Percentiles rank a stretch among this genome's conserved stretches.
These are phyloP conservation scores for Mirounga angustirostris DNA, from an alignment of 2,113 vertebrate genomes.

Conservation along the genomic window DNA sequence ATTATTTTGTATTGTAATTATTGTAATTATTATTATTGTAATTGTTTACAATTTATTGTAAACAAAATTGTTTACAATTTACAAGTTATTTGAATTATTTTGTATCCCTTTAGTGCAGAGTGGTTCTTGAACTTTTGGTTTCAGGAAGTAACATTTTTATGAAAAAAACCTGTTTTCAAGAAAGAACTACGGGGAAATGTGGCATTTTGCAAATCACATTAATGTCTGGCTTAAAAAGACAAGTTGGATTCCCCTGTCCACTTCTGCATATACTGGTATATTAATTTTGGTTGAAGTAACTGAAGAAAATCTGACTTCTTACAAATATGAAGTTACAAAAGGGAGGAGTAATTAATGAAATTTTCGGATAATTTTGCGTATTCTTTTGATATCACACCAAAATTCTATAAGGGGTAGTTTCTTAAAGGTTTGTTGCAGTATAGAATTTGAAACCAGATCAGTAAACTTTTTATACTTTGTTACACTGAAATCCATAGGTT, in stretches of 20 bases:
- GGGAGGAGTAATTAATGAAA: neutral
- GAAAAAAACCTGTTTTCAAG: neutral
- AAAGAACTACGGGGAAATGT: neutral
- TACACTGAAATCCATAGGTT: slow-evolving; percentile 5
- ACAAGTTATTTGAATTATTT: slow-evolving; percentile 66
- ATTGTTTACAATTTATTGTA: too few species aligned
- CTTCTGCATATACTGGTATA: neutral
- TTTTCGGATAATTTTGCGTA: neutral
- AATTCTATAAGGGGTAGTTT: neutral
- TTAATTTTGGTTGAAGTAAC: neutral
- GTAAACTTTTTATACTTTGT: neutral
- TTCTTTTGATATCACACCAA: neutral
- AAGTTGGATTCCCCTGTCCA: neutral
- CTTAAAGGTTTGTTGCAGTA: neutral
- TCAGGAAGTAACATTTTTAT: neutral
- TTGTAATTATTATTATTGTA: too few species aligned
- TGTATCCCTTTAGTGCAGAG: neutral
- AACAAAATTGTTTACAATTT: too few species aligned
- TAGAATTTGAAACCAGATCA: neutral
- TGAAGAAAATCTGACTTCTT: slow-evolving; percentile 37
- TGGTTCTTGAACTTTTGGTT: neutral
- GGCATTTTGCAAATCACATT: neutral
- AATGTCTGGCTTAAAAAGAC: neutral
- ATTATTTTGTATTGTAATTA: too few species aligned
- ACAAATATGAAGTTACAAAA: neutral